Percentiles rank a stretch among this genome's conserved stretches.
These are phyloP conservation scores for Platysternon megacephalum DNA, from an alignment of 2,113 vertebrate species.

Conservation along the genomic window DNA sequence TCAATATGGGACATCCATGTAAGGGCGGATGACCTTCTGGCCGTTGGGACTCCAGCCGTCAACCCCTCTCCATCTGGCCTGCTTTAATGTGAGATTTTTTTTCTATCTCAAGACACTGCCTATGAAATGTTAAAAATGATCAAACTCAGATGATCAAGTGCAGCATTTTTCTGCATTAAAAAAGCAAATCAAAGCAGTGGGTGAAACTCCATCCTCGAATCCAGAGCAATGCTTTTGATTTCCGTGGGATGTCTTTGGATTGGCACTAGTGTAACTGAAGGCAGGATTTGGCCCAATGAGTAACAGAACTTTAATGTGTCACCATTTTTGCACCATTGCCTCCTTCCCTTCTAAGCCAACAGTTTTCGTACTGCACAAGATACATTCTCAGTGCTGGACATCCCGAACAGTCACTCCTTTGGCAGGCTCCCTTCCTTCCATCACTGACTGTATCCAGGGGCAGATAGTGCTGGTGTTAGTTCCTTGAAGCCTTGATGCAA, in stretches of 20 bases:
- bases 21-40: neutral
- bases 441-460: neutral
- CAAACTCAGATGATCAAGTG: neutral
- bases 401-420: neutral
- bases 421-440: conserved; percentile 1
- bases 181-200: neutral
- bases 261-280: neutral
- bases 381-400: neutral
- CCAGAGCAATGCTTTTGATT: neutral
- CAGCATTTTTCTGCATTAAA: neutral
- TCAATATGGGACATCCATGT: no score
- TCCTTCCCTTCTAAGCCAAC: conserved; percentile 3
- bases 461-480: neutral
- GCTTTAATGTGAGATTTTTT: neutral
- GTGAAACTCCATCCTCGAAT: neutral
- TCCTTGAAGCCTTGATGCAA: neutral
- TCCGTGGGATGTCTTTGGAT: neutral
- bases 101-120: neutral
- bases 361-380: neutral
- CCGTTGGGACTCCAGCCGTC: neutral
- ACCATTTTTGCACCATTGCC: neutral
- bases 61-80: neutral
- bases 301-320: neutral
- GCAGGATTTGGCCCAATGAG: neutral
- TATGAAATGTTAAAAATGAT: neutral